Percentiles rank a stretch among this genome's conserved stretches.
phyloP scores from a whole-genome alignment of 2,113 vertebrate species.

The Dromas ardeola region DNA sequence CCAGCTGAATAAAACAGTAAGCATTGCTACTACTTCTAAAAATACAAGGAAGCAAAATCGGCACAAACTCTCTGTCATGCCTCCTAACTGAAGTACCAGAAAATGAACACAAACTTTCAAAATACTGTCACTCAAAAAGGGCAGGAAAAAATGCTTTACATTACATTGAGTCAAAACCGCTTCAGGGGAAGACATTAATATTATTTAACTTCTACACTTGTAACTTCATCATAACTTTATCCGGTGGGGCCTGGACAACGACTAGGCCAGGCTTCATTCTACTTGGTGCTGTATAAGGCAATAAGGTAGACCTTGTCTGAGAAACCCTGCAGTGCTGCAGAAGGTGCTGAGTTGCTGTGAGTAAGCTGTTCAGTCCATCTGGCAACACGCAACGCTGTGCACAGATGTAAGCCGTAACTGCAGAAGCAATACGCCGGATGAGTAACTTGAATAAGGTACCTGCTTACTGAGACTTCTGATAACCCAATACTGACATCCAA shows the following conservation, averaged over 20 bases:
- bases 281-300: background rate
- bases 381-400: fast-evolving
- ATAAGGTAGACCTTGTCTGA: background rate
- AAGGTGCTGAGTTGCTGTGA: background rate
- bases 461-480: background rate
- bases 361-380: background rate
- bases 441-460: background rate
- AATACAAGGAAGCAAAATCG: background rate
- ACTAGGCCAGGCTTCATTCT: background rate
- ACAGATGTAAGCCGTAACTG: background rate
- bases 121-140: background rate
- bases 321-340: background rate
- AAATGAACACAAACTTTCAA: background rate
- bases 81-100: background rate
- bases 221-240: background rate
- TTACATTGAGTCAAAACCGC: background rate
- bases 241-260: background rate
- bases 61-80: background rate
- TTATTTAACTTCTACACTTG: background rate
- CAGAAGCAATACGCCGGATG: background rate
- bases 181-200: background rate
- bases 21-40: background rate
- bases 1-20: background rate
- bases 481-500: background rate
- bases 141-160: background rate